A percentile compares a stretch with the other conserved stretches of the same genome.
phyloP scores from a whole-genome alignment of 1,140 invertebrate species.

The Saccostrea glomerata region DNA sequence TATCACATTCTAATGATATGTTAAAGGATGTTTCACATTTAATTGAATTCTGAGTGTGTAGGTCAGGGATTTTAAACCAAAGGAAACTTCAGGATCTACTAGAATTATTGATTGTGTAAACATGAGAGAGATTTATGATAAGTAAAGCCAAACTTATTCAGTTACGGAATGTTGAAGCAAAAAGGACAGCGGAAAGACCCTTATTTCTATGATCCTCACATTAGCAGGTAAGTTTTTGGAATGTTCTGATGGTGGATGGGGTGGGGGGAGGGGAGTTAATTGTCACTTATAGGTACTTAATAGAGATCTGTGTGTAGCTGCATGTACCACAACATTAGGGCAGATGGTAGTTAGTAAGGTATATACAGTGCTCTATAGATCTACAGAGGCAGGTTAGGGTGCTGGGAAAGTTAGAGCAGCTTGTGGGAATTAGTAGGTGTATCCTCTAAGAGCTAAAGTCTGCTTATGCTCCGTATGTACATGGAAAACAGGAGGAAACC shows the following conservation, averaged over 20 bases:
- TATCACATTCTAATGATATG: constrained; percentile 32
- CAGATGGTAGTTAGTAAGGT: not conserved
- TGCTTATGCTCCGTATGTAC: not conserved
- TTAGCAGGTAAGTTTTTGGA: constrained; percentile 63
- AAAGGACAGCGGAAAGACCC: constrained; percentile 64
- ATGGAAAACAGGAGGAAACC: not conserved
- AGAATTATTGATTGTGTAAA: constrained; percentile 15
- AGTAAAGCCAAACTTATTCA: not conserved
- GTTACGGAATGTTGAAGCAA: constrained; percentile 25
- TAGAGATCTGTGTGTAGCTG: not conserved
- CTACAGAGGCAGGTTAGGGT: not conserved
- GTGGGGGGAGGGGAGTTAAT: not conserved
- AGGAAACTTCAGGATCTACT: not conserved
- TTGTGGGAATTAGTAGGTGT: not conserved
- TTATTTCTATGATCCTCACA: constrained; percentile 70
- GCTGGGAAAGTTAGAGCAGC: not conserved
- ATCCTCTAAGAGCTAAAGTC: not conserved
- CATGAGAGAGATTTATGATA: not conserved
- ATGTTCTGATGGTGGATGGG: not conserved
- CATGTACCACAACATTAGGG: not conserved
- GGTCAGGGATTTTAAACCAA: not conserved
- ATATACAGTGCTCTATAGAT: not conserved
- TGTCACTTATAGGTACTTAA: no score
- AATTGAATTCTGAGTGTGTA: constrained; percentile 3
- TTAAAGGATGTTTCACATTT: constrained; percentile 26